These are phyloP conservation scores for Pentalonia nigronervosa DNA, from an alignment of 1,140 invertebrate genomes.

Conservation along the genomic window DNA sequence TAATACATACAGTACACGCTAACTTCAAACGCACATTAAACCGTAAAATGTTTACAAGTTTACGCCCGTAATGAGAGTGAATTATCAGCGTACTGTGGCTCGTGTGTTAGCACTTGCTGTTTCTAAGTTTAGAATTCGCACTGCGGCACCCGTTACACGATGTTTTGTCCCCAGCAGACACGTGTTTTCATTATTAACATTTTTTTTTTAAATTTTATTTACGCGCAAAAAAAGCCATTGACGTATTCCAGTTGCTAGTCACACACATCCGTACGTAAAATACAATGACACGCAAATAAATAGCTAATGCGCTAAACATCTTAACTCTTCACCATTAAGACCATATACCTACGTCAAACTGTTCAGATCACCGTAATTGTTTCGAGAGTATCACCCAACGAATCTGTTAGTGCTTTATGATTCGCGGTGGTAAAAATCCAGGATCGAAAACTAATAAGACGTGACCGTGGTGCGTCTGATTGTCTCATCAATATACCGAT, in stretches of 20 bases:
- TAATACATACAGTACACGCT: not conserved
- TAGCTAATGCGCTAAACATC: not conserved
- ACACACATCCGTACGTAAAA: not conserved
- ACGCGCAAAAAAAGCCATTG: not conserved
- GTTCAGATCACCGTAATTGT: not conserved
- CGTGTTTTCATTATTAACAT: not conserved
- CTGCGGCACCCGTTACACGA: not conserved
- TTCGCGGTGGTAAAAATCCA: not conserved
- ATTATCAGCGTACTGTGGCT: not conserved
- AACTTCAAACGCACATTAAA: not conserved
- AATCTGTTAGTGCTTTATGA: not conserved
- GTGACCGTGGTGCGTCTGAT: not conserved
- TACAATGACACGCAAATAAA: not conserved
- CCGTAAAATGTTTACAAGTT: not conserved
- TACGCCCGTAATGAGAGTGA: not conserved
- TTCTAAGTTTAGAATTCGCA: conserved; percentile 19
- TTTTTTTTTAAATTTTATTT: not conserved
- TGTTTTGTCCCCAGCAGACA: not conserved
- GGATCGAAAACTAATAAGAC: not conserved
- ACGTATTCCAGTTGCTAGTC: not conserved
- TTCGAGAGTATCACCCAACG: not conserved
- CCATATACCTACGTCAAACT: not conserved
- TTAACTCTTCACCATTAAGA: not conserved
- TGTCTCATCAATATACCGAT: not conserved
- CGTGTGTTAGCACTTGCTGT: not conserved